Conservation (phyloP, 53 echinoderm and acorn worm genomes). For the Holothuria leucospilota region DNA sequence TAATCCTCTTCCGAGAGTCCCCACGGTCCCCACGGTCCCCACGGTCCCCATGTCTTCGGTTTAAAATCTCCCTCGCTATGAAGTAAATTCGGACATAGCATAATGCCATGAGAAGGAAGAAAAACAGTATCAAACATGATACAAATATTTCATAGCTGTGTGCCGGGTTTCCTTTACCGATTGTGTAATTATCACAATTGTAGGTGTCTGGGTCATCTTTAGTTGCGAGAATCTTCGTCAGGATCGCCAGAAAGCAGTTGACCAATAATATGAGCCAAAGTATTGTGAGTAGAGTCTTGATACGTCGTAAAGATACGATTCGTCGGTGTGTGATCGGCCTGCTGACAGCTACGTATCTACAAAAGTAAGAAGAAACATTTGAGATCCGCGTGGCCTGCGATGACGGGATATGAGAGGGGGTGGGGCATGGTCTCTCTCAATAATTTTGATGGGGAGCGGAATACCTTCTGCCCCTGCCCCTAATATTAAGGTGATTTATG, state of each 20-base stretch:
- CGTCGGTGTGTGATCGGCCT: conserved; percentile 15
- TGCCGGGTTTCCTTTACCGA: conserved; percentile 11
- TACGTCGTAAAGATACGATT: conserved; percentile 17
- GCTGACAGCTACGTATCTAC: conserved; percentile 19
- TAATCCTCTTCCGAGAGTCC: not conserved
- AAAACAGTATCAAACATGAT: conserved; percentile 56
- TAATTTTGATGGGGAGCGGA: too few relatives aligned
- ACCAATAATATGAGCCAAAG: not conserved
- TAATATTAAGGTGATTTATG: too few relatives aligned
- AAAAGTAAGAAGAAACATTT: not conserved
- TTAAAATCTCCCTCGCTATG: conserved; percentile 43
- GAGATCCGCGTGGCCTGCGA: too few relatives aligned
- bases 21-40: conserved; percentile 5
- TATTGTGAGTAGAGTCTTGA: not conserved
- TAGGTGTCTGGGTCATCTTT: conserved; percentile 5
- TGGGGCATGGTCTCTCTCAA: too few relatives aligned
- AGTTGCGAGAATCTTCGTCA: conserved; percentile 11
- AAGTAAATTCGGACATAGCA: conserved; percentile 61
- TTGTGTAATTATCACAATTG: not conserved
- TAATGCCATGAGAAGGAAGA: conserved; percentile 64
- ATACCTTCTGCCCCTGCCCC: too few relatives aligned
- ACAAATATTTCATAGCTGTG: conserved; percentile 23
- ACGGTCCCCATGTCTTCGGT: conserved; percentile 12
- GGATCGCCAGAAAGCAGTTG: conserved; percentile 4
- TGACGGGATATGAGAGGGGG: too few relatives aligned